Evolutionary conservation across 2,888 invertebrate species (phyloP), one percentile per base, ranked within the genome.

Genomic region (Lepas anatifera): DNA sequence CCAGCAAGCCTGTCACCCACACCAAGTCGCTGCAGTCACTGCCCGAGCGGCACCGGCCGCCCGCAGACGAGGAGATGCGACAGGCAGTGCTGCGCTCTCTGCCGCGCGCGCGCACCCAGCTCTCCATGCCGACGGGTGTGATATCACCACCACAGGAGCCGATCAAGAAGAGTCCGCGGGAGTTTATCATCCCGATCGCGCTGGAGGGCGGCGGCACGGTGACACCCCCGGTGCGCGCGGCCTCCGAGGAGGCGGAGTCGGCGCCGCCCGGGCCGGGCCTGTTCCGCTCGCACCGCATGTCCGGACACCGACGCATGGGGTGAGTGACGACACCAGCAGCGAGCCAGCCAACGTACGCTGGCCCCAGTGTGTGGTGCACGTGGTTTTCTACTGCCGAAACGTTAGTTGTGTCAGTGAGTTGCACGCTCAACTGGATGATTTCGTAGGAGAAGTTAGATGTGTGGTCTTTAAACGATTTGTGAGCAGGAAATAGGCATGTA

Each of bases 131-230:
- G 72, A 69, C 72, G 58, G 74, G 76, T 73, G 73, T 75, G 72
- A 74, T 72, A 63, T 64, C 75, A 27, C 78, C 78, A 76, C 73
- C 76, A 25, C 72, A 64, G 76, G 88, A 89, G 79, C 90, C 92
- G 10, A 92, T 92, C 77, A 87, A 89, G 78, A 93, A 93, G 81
- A 91, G 91, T 18, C 91, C 92, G 25, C 84, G 93, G 63, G 93
- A 94, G 81, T 92, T 91, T 78, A 92, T 94, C 77, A 93, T 94
- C 80, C 93, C 93, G n/a, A 93, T 94, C 77, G 91, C 92, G 27
- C 89, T 93, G 70, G 93, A 94, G 80, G 93, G 92, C 75, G 92
- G 91, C 73, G 92, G 92, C 73, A 90, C 88, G 79, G 89, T 90
- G 10, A 89, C 89, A 32, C 89, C 90, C 11, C 73, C 73, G 2